Evolutionary conservation across 2,113 vertebrate species (phyloP).

Genomic region (Grammomys dolichurus): DNA sequence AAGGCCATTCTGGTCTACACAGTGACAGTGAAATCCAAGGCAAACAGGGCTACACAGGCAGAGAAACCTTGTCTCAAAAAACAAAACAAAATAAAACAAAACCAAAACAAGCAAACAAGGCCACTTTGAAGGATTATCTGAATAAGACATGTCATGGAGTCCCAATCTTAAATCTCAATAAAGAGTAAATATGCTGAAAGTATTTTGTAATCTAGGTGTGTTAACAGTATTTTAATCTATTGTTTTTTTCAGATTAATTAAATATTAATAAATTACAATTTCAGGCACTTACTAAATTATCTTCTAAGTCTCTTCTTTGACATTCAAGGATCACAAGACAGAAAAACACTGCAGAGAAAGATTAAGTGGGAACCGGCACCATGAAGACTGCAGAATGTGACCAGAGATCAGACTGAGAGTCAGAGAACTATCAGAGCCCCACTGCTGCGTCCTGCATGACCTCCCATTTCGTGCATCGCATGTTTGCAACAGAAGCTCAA

Average conservation of each 20-base stretch:
- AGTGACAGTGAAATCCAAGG: background rate
- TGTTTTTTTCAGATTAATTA: slow-evolving; percentile 17
- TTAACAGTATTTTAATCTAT: slow-evolving; percentile 7
- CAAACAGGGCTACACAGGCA: background rate
- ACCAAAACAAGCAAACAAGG: background rate
- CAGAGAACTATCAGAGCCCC: background rate
- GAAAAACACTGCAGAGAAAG: slow-evolving; percentile 27
- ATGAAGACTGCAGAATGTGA: background rate
- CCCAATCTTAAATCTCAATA: background rate
- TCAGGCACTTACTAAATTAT: slow-evolving; percentile 17
- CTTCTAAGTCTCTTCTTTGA: slow-evolving; percentile 44
- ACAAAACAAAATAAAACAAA: background rate
- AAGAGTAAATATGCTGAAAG: slow-evolving; percentile 8
- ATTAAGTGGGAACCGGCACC: background rate
- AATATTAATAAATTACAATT: slow-evolving; percentile 44
- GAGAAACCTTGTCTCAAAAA: background rate
- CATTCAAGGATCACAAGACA: slow-evolving; percentile 22
- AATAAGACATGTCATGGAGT: slow-evolving; percentile 19
- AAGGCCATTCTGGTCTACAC: background rate
- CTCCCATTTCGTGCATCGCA: background rate
- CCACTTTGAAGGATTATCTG: background rate
- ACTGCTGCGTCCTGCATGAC: background rate
- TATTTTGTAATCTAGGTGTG: background rate
- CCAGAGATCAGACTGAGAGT: background rate
- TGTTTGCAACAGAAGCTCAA: background rate